These are phyloP conservation scores for Campopleginae sp. DNA, from an alignment of 2,888 invertebrate genomes.

Conservation along the genomic window DNA sequence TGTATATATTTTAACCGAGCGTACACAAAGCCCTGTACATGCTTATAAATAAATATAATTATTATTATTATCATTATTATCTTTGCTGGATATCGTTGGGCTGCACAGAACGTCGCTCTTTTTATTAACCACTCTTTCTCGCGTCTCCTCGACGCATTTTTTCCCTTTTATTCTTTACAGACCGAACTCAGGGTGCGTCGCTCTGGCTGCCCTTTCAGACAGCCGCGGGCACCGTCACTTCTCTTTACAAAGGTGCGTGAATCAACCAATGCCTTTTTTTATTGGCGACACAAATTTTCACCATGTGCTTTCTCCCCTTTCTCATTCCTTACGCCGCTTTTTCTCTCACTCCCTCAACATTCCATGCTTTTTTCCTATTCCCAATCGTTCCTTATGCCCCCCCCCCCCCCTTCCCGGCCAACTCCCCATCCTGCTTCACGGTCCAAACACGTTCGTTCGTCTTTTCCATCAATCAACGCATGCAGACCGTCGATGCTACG, in stretches of 20 bases:
- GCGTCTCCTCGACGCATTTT: slow-evolving; percentile 43
- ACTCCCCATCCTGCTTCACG: not conserved
- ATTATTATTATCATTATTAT: slow-evolving; percentile 25
- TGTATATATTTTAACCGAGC: not conserved
- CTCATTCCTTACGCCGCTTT: slow-evolving; percentile 10
- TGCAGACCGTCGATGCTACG: slow-evolving; percentile 70
- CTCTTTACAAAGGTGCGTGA: slow-evolving; percentile 90
- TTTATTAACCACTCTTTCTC: slow-evolving; percentile 30
- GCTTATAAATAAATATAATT: slow-evolving; percentile 5
- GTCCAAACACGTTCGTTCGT: slow-evolving; percentile 30
- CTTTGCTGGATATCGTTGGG: not conserved
- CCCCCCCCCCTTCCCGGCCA: not conserved
- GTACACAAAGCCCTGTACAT: slow-evolving; percentile 8
- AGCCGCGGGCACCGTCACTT: slow-evolving; percentile 91
- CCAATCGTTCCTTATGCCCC: slow-evolving; percentile 4
- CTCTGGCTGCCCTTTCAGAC: slow-evolving; percentile 92
- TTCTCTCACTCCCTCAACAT: slow-evolving; percentile 39
- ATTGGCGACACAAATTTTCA: slow-evolving; percentile 41
- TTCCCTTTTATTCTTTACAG: slow-evolving; percentile 83
- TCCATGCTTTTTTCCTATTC: slow-evolving; percentile 34
- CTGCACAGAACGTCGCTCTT: not conserved
- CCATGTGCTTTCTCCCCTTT: not conserved
- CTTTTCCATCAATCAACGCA: slow-evolving; percentile 34
- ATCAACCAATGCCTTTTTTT: slow-evolving; percentile 52
- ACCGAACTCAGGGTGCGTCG: slow-evolving; percentile 88